A percentile compares a stretch with the other conserved stretches of the same genome.
Evolutionary conservation across 1,140 invertebrate genomes (phyloP).

Genomic region (Penaeus chinensis): DNA sequence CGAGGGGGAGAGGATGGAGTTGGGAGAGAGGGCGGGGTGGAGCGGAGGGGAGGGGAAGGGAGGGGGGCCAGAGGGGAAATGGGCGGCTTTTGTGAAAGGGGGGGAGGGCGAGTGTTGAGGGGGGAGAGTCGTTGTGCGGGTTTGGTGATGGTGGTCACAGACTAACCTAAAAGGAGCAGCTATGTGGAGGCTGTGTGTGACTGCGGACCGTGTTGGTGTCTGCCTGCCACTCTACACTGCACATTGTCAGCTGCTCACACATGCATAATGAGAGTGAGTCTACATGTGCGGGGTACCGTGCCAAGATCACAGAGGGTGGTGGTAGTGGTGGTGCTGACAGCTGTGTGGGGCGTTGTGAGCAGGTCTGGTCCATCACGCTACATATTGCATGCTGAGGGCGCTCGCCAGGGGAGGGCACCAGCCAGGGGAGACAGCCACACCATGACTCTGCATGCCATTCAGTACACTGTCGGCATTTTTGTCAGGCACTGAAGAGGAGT

Average conservation of each 20-base stretch:
- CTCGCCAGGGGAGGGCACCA: too few species aligned
- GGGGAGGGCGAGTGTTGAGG: constrained; percentile 24
- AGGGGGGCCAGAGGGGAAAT: constrained; percentile 5
- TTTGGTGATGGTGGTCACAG: background rate
- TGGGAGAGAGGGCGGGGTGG: constrained; percentile 8
- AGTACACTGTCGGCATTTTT: too few species aligned
- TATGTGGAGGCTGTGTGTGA: constrained; percentile 20
- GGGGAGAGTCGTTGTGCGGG: constrained; percentile 11
- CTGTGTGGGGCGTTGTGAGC: constrained; percentile 6
- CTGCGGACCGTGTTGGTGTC: constrained; percentile 18
- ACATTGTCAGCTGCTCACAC: constrained; percentile 38
- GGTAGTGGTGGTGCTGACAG: background rate
- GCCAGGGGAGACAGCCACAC: too few species aligned
- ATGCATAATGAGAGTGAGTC: constrained; percentile 41
- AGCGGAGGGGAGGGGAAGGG: constrained; percentile 31
- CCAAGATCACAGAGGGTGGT: constrained; percentile 11
- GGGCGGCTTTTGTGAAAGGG: background rate
- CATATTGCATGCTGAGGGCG: background rate
- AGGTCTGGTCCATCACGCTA: constrained; percentile 26
- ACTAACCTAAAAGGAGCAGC: background rate
- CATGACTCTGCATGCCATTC: too few species aligned
- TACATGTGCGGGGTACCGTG: constrained; percentile 36
- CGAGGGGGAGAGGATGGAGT: constrained; percentile 6
- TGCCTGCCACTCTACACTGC: constrained; percentile 26
- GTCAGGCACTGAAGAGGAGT: too few species aligned